phyloP scores from a whole-genome alignment of 2,113 vertebrate genomes.

The Ariopsis seemanni region DNA sequence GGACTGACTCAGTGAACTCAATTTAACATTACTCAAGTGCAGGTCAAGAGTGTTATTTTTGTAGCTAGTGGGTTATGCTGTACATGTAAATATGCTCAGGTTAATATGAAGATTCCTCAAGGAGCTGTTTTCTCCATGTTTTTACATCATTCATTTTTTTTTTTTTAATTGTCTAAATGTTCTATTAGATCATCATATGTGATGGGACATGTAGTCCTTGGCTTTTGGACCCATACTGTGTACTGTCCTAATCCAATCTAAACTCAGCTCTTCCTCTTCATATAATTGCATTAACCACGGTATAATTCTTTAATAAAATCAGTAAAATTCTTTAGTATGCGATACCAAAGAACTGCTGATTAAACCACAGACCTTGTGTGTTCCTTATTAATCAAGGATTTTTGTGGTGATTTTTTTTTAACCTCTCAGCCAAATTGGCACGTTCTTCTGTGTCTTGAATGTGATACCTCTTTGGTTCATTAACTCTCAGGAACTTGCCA shows the following conservation, averaged over 20 bases:
- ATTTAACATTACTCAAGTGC: neutral
- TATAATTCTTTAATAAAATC: neutral
- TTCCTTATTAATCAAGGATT: neutral
- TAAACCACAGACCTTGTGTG: slow-evolving; percentile 1
- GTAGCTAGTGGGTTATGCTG: neutral
- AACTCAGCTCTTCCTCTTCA: neutral
- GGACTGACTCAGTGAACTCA: neutral
- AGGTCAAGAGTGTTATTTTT: too few relatives aligned
- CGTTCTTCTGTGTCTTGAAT: neutral
- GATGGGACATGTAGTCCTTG: neutral
- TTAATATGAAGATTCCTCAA: neutral
- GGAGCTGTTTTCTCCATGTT: neutral
- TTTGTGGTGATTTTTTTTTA: slow-evolving; percentile 9
- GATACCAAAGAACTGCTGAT: neutral
- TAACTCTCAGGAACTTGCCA: slow-evolving; percentile 51
- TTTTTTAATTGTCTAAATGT: neutral
- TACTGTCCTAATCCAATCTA: neutral
- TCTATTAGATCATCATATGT: neutral
- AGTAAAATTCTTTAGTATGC: neutral
- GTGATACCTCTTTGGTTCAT: slow-evolving; percentile 3
- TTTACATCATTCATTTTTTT: neutral
- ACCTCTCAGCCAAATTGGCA: neutral
- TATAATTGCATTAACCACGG: neutral
- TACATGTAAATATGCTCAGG: neutral
- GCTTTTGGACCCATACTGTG: neutral